A percentile compares a stretch with the other conserved stretches of the same genome.
These are phyloP conservation scores for Patella pellucida DNA, from an alignment of 2,888 invertebrate genomes.

Conservation along the genomic window DNA sequence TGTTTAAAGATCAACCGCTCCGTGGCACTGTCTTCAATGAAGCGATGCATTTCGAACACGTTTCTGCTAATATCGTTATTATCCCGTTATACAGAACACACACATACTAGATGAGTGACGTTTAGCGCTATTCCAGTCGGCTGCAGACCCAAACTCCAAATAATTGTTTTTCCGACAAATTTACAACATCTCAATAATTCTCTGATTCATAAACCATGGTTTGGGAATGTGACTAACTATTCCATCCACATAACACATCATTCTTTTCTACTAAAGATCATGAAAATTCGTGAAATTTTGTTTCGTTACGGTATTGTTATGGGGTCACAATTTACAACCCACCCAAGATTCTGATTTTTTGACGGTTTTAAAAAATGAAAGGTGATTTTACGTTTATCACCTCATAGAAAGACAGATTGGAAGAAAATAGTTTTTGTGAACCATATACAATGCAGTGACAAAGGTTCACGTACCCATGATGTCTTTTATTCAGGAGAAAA, in stretches of 20 bases:
- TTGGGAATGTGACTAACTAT: not conserved
- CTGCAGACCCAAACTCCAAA: not conserved
- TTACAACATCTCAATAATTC: not conserved
- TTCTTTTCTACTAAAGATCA: not conserved
- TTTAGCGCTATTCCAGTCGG: not conserved
- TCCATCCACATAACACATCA: not conserved
- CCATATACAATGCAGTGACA: too few species aligned
- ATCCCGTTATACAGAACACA: not conserved
- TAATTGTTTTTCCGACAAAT: constrained; percentile 6
- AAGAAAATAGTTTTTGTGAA: not conserved
- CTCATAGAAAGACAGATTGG: not conserved
- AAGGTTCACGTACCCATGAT: too few species aligned
- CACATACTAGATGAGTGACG: not conserved
- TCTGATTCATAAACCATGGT: not conserved
- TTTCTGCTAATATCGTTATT: too few species aligned
- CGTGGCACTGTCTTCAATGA: not conserved
- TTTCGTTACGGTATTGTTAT: constrained; percentile 6
- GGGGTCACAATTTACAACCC: constrained; percentile 1
- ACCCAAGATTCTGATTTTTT: not conserved
- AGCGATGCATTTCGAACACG: not conserved
- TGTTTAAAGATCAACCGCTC: not conserved
- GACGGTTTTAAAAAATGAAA: not conserved
- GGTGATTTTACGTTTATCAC: not conserved
- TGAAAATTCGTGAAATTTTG: not conserved
- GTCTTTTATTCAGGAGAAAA: too few species aligned